Conservation (phyloP, 1,140 invertebrate genomes). For the Diorhabda elongata region DNA sequence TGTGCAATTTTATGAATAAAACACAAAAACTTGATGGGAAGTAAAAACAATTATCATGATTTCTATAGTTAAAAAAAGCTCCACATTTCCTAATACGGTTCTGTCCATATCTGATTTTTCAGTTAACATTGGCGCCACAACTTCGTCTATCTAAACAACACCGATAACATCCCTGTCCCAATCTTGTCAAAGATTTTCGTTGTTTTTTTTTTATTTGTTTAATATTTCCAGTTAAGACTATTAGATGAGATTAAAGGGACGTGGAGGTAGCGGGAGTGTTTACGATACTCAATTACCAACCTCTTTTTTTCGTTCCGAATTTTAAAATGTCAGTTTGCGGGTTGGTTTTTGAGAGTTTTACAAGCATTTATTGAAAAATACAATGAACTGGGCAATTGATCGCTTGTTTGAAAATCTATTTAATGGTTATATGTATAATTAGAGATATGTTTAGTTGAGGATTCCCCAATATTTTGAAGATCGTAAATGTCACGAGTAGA, state of each 20-base stretch:
- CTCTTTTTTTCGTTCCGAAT: too few species aligned
- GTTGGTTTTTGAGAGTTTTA: neutral
- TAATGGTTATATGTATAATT: too few species aligned
- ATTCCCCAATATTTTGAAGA: too few species aligned
- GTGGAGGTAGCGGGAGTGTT: neutral
- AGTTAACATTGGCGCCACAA: neutral
- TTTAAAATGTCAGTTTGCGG: neutral
- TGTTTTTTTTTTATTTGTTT: neutral
- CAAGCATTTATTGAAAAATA: neutral
- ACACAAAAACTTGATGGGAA: too few species aligned
- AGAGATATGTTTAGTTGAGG: too few species aligned
- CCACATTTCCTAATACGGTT: neutral
- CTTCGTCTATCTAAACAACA: conserved; percentile 1
- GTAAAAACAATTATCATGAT: too few species aligned
- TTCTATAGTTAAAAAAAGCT: too few species aligned
- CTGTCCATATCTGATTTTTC: neutral
- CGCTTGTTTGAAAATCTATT: too few species aligned
- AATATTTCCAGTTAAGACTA: conserved; percentile 3
- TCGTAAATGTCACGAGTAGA: too few species aligned
- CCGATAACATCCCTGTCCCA: neutral
- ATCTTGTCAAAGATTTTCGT: conserved; percentile 1
- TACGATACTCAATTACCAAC: neutral
- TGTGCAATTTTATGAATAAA: too few species aligned
- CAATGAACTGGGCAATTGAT: too few species aligned
- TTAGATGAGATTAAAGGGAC: neutral